Evolutionary conservation across 2,113 vertebrate genomes (phyloP), one percentile per base, ranked within the genome.

Genomic region (Etia nguti): DNA sequence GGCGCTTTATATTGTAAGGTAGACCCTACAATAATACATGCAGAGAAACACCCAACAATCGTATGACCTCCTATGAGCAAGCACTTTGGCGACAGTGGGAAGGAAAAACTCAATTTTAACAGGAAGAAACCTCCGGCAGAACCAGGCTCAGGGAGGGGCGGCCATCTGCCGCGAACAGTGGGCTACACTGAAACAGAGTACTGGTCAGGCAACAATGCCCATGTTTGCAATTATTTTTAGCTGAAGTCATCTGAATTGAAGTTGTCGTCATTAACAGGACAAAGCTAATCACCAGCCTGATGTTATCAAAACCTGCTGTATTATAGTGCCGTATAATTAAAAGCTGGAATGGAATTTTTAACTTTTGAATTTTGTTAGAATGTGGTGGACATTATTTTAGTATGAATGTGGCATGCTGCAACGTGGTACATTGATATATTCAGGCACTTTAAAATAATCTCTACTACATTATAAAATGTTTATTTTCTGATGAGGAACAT

Each of bases 191-290:
- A 16, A 75, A 18, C 15, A 75, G 15, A 10, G 41, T 0, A 29
- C 3, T 26, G 43, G 70, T 1, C 2, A 0, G 13, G 41, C 68
- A 75, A 2, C 9, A 4, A 4, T 43, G 22, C 2, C 0, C 41
- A 75, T 46, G 15, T 48, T 29, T 73, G 41, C 15, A 29, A 24
- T 20, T 29, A 29, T 20, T 75, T 26, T 75, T 50, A 50, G 11
- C 6, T 50, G 1, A 48, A 18, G 15, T 75, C 24, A 18, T 11
- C 9, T 75, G 1, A 75, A 11, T 20, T 75, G 22, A 4, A 46
- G 22, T 46, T 22, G 13, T 46, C 22, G 16, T 68, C 20, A 41
- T 22, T 18, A 3, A 73, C 38, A 73, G 38, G 1, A 26, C 8
- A 73, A 73, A 18, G 26, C 15, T 16, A 26, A 46, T 18, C 41